phyloP scores from a whole-genome alignment of 1,140 invertebrate species.

The Phymorhynchus buccinoides region DNA sequence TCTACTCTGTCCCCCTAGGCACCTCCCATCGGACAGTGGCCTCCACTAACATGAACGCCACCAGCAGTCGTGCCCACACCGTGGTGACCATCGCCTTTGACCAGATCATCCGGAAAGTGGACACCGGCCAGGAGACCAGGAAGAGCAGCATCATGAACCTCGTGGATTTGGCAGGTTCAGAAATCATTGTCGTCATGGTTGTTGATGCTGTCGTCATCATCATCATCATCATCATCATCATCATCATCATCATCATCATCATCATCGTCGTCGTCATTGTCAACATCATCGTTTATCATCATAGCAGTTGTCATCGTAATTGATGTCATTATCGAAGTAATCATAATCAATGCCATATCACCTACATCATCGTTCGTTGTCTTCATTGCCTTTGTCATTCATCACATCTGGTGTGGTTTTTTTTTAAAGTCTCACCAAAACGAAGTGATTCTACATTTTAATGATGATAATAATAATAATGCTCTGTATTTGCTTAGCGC shows the following conservation, averaged over 20 bases:
- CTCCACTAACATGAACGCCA: constrained; percentile 81
- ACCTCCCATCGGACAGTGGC: constrained; percentile 79
- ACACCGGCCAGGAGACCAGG: constrained; percentile 75
- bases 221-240: not conserved
- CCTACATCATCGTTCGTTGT: too few species aligned
- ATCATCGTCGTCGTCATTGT: too few species aligned
- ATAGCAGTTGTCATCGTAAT: too few species aligned
- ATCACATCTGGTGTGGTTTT: too few species aligned
- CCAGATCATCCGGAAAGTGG: constrained; percentile 76
- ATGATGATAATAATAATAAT: too few species aligned
- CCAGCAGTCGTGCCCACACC: constrained; percentile 79
- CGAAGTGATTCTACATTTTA: too few species aligned
- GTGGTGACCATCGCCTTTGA: constrained; percentile 79
- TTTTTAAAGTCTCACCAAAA: too few species aligned
- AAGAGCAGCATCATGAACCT: constrained; percentile 79
- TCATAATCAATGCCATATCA: too few species aligned
- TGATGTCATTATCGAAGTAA: too few species aligned
- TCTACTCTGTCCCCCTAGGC: constrained; percentile 52
- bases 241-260: not conserved
- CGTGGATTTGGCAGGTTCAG: constrained; percentile 79
- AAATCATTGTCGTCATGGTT: not conserved
- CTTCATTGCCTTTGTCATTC: too few species aligned
- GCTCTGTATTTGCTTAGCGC: too few species aligned
- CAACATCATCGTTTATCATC: not conserved
- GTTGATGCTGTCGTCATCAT: not conserved